phyloP scores from a whole-genome alignment of 2,797 vertebrate species.

The Oreortyx pictus region DNA sequence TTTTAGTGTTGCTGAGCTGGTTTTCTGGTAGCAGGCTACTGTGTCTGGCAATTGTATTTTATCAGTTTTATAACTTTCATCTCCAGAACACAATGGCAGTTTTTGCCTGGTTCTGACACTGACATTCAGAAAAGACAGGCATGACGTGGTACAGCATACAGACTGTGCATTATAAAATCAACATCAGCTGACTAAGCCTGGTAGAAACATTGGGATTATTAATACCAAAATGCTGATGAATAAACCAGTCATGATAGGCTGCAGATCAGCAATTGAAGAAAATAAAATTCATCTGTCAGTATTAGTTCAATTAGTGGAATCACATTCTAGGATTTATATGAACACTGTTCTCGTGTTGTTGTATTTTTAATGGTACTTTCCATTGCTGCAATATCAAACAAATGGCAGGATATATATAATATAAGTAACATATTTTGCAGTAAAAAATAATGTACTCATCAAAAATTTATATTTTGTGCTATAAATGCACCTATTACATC shows the following conservation, averaged over 20 bases:
- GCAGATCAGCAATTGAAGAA: neutral
- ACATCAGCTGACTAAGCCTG: neutral
- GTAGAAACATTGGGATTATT: neutral
- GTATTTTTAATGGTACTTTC: neutral
- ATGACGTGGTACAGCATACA: neutral
- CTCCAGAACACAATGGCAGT: neutral
- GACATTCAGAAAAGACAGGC: neutral
- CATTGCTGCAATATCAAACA: constrained; percentile 29
- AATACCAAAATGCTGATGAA: neutral
- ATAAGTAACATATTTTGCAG: constrained; percentile 55
- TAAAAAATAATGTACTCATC: constrained; percentile 19
- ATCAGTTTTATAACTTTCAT: neutral
- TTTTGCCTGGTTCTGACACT: neutral
- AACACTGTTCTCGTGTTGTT: neutral
- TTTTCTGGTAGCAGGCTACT: neutral
- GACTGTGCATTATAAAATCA: neutral
- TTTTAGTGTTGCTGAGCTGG: neutral
- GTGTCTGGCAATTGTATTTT: neutral
- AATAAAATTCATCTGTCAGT: neutral
- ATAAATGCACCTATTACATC: constrained; percentile 69
- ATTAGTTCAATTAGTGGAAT: neutral
- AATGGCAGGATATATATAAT: neutral
- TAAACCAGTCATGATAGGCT: neutral
- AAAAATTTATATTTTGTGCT: constrained; percentile 62
- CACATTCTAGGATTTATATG: neutral